phyloP scores from a whole-genome alignment of 2,113 vertebrate species.

The Cygnus atratus region DNA sequence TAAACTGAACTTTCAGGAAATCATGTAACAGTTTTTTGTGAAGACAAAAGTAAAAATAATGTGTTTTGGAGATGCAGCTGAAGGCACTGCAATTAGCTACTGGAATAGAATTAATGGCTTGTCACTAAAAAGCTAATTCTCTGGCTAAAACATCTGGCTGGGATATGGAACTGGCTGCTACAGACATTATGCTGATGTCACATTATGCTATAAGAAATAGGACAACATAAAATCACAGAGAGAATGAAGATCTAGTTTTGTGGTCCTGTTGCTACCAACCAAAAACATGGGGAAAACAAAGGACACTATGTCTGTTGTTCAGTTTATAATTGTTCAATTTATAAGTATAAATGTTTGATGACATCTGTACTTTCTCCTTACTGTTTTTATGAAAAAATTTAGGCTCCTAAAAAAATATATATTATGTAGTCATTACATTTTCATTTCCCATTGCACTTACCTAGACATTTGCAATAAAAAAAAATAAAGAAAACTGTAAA shows the following conservation, averaged over 20 bases:
- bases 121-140: slow-evolving; percentile 5
- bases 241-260: not conserved
- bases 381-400: not conserved
- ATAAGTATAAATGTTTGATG: not conserved
- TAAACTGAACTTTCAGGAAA: slow-evolving; percentile 4
- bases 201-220: not conserved
- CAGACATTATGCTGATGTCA: not conserved
- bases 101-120: slow-evolving; percentile 41
- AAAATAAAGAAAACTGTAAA: not conserved
- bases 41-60: not conserved
- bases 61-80: not conserved
- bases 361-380: not conserved
- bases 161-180: not conserved
- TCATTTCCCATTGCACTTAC: not conserved
- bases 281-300: not conserved
- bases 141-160: not conserved
- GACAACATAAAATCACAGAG: not conserved
- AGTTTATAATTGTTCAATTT: not conserved
- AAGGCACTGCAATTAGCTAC: not conserved
- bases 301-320: not conserved
- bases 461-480: not conserved
- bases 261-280: not conserved
- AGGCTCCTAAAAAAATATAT: not conserved
- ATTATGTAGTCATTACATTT: not conserved
- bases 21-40: not conserved